Evolutionary conservation across 2,888 invertebrate species (phyloP), one percentile per base, ranked within the genome.

Genomic region (Agonopterix alstromeriana): DNA sequence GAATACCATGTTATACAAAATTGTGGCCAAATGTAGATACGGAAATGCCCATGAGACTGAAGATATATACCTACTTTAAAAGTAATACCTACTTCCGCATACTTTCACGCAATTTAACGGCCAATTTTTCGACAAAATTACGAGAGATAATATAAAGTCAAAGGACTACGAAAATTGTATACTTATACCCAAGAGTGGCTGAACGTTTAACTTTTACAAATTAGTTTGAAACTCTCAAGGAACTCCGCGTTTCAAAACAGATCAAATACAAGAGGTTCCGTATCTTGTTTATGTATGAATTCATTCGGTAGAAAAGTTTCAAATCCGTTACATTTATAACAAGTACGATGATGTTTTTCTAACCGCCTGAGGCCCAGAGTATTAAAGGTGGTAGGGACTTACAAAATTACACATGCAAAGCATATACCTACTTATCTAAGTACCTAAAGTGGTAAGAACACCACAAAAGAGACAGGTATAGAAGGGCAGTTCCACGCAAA

Each of bases 181-280:
- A 46, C 43, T 27, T 40, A 43, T 46, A 27, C 49, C 49, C 46
- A 9, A 11, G 46, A 42, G 49, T 46, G 49, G 40, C 49, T 51
- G 35, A 53, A 49, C 48, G 53, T 48, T 52, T 51, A 55, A 55
- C 56, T 57, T 53, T 53, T 48, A 55, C 53, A 57, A 57, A 57
- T 58, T 58, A 53, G 55, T 57, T 54, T 14, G 49, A 51, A 55
- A 54, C 51, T 55, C 38, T 4, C 45, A 36, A 38, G 40, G 52
- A 27, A 53, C 45, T 50, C 51, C 35, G 44, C 11, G 44, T 48
- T 54, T 52, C 42, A 40, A 17, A 53, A 54, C 46, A 47, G 50
- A 51, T 48, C 48, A 48, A 49, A 48, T 40, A 45, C 42, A 48
- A 48, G 48, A 7, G 38, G 43, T 12, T 17, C 36, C 35, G 10